These are phyloP conservation scores for Apodemus speciosus DNA, from an alignment of 2,113 vertebrate genomes.

Conservation along the genomic window DNA sequence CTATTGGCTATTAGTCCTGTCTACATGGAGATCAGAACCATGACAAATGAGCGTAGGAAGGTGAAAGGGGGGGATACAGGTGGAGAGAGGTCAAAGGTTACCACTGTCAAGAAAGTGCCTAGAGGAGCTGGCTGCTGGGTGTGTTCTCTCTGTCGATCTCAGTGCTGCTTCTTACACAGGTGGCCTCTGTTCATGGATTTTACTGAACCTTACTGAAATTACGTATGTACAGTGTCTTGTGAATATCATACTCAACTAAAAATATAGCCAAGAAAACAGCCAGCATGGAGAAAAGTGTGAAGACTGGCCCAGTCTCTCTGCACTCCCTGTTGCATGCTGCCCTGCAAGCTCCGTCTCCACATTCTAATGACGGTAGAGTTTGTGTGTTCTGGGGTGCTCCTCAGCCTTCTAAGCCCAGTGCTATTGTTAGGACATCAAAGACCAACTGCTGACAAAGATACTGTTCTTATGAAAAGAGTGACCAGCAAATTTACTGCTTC, in stretches of 20 bases:
- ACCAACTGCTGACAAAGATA: constrained; percentile 87
- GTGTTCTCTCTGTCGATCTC: not conserved
- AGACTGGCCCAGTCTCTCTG: constrained; percentile 49
- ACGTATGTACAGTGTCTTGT: not conserved
- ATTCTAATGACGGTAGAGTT: constrained; percentile 81
- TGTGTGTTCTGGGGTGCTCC: constrained; percentile 80
- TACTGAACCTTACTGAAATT: not conserved
- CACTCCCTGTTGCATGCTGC: constrained; percentile 38
- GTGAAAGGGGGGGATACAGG: not conserved
- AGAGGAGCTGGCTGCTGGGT: not conserved
- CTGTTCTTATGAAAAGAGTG: constrained; percentile 88
- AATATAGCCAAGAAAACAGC: constrained; percentile 25
- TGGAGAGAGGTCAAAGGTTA: not conserved
- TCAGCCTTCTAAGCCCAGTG: constrained; percentile 82
- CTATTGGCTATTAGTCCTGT: not conserved
- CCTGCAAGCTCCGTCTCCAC: constrained; percentile 70
- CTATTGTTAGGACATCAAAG: constrained; percentile 90
- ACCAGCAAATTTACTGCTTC: constrained; percentile 90
- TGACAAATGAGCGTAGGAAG: not conserved
- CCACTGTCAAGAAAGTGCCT: not conserved
- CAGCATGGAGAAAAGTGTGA: constrained; percentile 7
- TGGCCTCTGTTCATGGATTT: not conserved
- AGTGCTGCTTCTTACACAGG: not conserved
- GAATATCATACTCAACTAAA: constrained; percentile 30
- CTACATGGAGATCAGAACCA: not conserved